A percentile compares a stretch with the other conserved stretches of the same genome.
These are phyloP conservation scores for Barnardius zonarius DNA, from an alignment of 2,113 vertebrate genomes.

Conservation along the genomic window DNA sequence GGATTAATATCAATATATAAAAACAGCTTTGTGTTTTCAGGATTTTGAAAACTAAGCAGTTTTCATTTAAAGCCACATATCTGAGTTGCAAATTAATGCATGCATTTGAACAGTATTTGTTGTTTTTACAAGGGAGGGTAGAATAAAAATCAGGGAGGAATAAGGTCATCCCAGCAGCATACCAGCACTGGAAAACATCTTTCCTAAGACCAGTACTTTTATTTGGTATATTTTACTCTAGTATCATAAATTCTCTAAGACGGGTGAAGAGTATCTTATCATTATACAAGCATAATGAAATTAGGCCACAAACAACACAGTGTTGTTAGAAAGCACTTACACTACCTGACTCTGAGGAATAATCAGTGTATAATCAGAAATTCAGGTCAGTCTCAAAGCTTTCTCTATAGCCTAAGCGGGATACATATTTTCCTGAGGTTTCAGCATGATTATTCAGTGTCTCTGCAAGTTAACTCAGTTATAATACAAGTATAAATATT, in stretches of 20 bases:
- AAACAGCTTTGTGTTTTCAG: neutral
- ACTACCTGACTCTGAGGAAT: neutral
- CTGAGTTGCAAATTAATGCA: neutral
- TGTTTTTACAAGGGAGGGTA: neutral
- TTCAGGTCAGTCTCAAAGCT: neutral
- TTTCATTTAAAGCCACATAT: neutral
- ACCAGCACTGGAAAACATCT: neutral
- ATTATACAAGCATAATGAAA: neutral
- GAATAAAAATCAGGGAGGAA: neutral
- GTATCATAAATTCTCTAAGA: neutral
- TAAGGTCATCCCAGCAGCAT: neutral
- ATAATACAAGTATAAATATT: slow-evolving; percentile 71
- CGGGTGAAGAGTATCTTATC: neutral
- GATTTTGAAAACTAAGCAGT: neutral
- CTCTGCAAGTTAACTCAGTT: slow-evolving; percentile 23
- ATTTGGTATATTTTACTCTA: neutral
- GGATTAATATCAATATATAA: neutral
- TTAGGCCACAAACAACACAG: neutral
- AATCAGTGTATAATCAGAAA: neutral
- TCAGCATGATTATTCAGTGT: slow-evolving; percentile 27
- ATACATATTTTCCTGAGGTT: slow-evolving; percentile 31
- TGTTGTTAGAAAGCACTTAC: neutral
- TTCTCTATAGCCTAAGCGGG: neutral
- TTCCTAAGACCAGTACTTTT: neutral
- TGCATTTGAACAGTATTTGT: neutral